These are phyloP conservation scores for Octopus sinensis DNA, from an alignment of 1,140 invertebrate species.

Conservation along the genomic window DNA sequence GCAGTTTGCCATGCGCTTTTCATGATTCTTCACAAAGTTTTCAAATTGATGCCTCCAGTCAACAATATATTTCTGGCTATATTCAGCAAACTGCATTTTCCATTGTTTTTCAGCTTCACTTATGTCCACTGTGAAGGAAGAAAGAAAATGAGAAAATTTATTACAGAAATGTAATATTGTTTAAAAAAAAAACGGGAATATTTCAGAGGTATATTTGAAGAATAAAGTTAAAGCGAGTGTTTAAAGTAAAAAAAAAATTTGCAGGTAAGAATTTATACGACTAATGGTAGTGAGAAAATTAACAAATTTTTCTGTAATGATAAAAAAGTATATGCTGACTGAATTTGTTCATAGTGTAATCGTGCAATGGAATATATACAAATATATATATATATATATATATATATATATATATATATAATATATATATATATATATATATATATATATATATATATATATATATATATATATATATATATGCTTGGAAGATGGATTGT, in stretches of 20 bases:
- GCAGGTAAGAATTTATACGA: too few relatives aligned
- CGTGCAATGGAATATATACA: background rate
- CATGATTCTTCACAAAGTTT: constrained; percentile 39
- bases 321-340: too few relatives aligned
- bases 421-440: background rate
- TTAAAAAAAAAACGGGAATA: background rate
- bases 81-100: constrained; percentile 59
- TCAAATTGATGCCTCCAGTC: constrained; percentile 61
- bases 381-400: background rate
- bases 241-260: background rate
- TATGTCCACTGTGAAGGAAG: constrained; percentile 53
- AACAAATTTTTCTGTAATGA: too few relatives aligned
- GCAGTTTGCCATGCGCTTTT: constrained; percentile 23
- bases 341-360: too few relatives aligned
- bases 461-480: background rate
- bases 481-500: too few relatives aligned
- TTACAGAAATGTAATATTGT: background rate
- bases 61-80: constrained; percentile 59
- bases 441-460: background rate
- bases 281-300: too few relatives aligned
- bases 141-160: background rate
- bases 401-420: background rate
- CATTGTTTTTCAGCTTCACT: constrained; percentile 56
- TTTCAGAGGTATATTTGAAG: background rate
- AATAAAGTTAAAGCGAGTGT: background rate